Conservation (phyloP, 2,113 vertebrate species). For the Callospermophilus lateralis region DNA sequence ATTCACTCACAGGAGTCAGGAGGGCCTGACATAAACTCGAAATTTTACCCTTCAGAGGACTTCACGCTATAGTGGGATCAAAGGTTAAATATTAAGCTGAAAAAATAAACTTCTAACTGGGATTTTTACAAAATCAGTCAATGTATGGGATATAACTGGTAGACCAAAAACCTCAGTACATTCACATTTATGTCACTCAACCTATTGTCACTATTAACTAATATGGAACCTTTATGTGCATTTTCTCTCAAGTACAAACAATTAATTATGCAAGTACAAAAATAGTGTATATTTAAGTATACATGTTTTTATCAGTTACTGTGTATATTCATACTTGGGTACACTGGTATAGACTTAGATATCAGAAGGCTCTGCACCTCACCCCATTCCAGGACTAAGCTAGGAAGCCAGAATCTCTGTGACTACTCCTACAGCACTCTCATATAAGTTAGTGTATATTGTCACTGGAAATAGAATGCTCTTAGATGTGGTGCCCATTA, state of each 20-base stretch:
- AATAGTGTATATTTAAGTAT: neutral
- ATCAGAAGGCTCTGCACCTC: neutral
- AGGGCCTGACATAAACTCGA: neutral
- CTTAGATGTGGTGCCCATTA: neutral
- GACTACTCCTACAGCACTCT: neutral
- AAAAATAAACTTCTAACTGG: slow-evolving; percentile 32
- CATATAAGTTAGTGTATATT: neutral
- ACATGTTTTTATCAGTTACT: neutral
- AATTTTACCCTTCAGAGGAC: slow-evolving; percentile 2
- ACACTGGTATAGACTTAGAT: neutral
- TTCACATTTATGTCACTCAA: neutral
- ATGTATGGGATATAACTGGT: neutral
- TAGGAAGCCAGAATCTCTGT: slow-evolving; percentile 20
- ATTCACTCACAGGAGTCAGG: slow-evolving; percentile 29
- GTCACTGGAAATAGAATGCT: neutral
- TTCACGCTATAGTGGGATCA: slow-evolving; percentile 33
- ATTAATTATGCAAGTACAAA: neutral
- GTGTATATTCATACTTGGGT: neutral
- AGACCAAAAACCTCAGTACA: neutral
- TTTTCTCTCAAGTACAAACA: slow-evolving; percentile 20
- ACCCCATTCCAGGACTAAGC: neutral
- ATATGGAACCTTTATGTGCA: neutral
- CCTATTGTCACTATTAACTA: neutral
- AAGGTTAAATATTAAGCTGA: slow-evolving; percentile 20
- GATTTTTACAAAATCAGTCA: slow-evolving; percentile 45